These are phyloP conservation scores for Saturnia pavonia DNA, from an alignment of 2,888 invertebrate genomes.

Conservation along the genomic window DNA sequence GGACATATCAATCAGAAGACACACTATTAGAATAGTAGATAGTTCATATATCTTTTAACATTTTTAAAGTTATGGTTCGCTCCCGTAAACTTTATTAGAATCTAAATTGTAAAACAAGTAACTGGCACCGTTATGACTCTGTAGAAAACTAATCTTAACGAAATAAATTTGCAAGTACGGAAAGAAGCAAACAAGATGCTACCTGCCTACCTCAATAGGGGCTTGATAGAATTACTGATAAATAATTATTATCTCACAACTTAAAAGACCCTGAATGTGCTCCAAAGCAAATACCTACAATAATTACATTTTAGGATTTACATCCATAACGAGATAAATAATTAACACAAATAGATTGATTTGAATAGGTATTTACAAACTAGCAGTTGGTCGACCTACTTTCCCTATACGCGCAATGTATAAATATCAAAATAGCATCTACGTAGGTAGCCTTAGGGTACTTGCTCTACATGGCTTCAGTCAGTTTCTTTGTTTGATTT, in stretches of 20 bases:
- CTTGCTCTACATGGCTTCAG: neutral
- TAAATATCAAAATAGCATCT: slow-evolving; percentile 12
- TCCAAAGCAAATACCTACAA: neutral
- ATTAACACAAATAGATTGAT: slow-evolving; percentile 1
- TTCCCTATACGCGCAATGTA: slow-evolving; percentile 29
- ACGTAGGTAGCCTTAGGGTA: neutral
- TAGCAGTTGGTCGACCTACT: slow-evolving; percentile 38
- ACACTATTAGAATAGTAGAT: too few relatives aligned
- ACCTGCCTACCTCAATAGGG: neutral
- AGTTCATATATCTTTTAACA: too few relatives aligned
- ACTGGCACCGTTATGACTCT: neutral
- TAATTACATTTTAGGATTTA: slow-evolving; percentile 14
- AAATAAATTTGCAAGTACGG: neutral
- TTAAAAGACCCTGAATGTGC: neutral
- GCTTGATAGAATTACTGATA: neutral
- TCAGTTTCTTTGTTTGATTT: neutral
- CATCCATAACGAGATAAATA: neutral
- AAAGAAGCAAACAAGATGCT: neutral
- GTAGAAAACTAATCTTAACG: neutral
- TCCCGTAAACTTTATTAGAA: too few relatives aligned
- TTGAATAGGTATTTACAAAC: slow-evolving; percentile 19
- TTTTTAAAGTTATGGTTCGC: too few relatives aligned
- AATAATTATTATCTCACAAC: neutral
- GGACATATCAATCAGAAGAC: too few relatives aligned
- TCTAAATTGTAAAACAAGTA: too few relatives aligned